These are phyloP conservation scores for Scalopus aquaticus DNA, from an alignment of 2,113 vertebrate genomes.

Conservation along the genomic window DNA sequence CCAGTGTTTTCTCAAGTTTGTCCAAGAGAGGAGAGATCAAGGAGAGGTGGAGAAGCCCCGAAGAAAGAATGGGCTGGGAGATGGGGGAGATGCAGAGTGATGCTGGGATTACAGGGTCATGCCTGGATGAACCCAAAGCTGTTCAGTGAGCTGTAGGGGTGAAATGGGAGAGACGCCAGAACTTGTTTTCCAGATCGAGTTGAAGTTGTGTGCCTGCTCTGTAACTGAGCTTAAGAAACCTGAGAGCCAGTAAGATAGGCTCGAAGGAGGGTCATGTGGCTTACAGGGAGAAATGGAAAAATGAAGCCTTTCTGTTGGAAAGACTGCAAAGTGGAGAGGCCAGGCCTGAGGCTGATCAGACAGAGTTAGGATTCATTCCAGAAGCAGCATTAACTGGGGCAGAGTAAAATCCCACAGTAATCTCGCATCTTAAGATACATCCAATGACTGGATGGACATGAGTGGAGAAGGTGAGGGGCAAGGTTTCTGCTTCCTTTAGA, in stretches of 20 bases:
- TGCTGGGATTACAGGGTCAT: background rate
- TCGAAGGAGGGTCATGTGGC: background rate
- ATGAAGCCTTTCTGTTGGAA: constrained; percentile 10
- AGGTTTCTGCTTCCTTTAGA: background rate
- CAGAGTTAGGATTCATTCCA: background rate
- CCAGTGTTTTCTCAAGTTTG: background rate
- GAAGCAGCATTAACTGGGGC: background rate
- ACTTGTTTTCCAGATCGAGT: background rate
- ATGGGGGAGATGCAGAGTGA: background rate
- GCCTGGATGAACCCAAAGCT: background rate
- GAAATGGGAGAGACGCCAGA: background rate
- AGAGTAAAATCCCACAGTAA: background rate
- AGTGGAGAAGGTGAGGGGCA: background rate
- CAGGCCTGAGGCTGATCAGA: background rate
- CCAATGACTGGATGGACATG: fast-evolving
- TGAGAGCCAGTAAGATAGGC: background rate
- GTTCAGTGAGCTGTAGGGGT: background rate
- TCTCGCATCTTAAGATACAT: background rate
- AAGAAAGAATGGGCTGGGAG: background rate
- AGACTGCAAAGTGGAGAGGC: background rate
- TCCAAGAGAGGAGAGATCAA: background rate
- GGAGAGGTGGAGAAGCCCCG: background rate
- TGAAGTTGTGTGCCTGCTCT: background rate
- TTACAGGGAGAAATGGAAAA: background rate
- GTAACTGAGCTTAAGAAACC: background rate